Evolutionary conservation across 2,113 vertebrate species (phyloP).

Genomic region (Rutilus rutilus): DNA sequence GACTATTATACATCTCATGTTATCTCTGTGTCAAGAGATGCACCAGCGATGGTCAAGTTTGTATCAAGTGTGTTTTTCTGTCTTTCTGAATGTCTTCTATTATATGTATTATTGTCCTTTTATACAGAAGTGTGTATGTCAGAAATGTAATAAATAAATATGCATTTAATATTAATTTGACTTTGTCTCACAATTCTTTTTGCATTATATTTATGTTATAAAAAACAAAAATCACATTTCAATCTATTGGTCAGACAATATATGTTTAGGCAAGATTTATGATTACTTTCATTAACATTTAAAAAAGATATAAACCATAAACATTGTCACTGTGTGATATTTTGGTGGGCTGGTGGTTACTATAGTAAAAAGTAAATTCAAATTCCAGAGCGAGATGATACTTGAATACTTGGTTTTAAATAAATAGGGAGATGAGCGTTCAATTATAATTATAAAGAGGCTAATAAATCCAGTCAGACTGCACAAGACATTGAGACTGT

Average conservation of each 20-base stretch:
- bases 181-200: background rate
- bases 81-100: constrained; percentile 40
- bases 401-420: background rate
- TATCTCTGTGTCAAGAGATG: constrained; percentile 18
- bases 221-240: too few relatives aligned
- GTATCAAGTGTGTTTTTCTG: constrained; percentile 13
- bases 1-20: constrained; percentile 8
- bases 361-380: background rate
- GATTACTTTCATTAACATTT: background rate
- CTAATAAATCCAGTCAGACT: background rate
- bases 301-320: background rate
- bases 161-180: constrained; percentile 55
- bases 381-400: background rate
- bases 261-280: background rate
- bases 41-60: constrained; percentile 15
- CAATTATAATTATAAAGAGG: background rate
- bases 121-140: constrained; percentile 38
- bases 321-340: background rate
- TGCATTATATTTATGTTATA: background rate
- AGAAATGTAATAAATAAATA: constrained; percentile 49
- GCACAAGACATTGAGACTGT: background rate
- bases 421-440: background rate
- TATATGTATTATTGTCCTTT: constrained; percentile 27
- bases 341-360: background rate
- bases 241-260: background rate